Base-by-base conservation (phyloP, 1,140 invertebrate species). In the Lithobius niger region DNA sequence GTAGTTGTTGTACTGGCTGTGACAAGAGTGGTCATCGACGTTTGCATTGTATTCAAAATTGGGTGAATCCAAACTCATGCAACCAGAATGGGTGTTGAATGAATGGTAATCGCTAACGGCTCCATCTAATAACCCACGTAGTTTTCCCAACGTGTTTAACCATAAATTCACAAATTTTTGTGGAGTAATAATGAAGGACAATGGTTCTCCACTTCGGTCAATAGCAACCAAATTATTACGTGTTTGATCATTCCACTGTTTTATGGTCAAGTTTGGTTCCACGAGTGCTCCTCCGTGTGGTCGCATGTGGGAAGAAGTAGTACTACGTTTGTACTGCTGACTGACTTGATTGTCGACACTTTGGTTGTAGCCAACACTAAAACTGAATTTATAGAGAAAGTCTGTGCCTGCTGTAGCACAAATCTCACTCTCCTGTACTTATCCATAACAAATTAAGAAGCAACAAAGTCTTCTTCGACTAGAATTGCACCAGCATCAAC, bases 401-500 rank as follows among this genome's bases (percentile, higher is more conserved):
- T 13, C 13, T 13, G 44, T 21, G 21, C 6, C 21, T 13, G 18
- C 18, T 21, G 6, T 21, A 45, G 44, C 18, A 13, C n/a, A 13
- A 10, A 40, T 13, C 10, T n/a, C n/a, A 40, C 44, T 45, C 21
- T 13, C 21, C 13, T 13, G 10, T 6, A 6, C 44, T 16, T 4
- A 4, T 21, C 21, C 21, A 6, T 21, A 19, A 45, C 21, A 10
- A 10, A 4, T 45, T 45, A 4, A 6, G 13, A 6, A 10, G 13
- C 6, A 4, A 45, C 4, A 45, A 4, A 10, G 44, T 45, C 44
- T 45, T 45, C 28, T 31, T 28, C 19, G 2, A 28, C 54, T 4
- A 66, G 47, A 2, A 59, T 59, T 3, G 61, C 65, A 3, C 65
- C 65, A 1, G 61, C 62, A 28, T 64, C 61, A 10, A 61, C 52